phyloP scores from a whole-genome alignment of 1,140 invertebrate species.

The Lordiphosa collinella region DNA sequence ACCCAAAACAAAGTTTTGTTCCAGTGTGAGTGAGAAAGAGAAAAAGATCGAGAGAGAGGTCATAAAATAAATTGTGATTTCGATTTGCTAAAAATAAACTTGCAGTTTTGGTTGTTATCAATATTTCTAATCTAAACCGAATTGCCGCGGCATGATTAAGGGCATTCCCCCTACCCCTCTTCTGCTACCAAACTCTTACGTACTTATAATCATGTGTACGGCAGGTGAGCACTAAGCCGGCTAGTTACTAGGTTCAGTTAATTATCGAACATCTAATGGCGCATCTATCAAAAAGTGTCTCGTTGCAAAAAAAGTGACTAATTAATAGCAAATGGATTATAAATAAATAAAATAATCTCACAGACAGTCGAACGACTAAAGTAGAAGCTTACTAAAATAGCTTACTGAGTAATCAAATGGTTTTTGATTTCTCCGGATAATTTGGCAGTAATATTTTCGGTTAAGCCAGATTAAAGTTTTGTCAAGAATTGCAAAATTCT shows the following conservation, averaged over 20 bases:
- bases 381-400: too few species aligned
- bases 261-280: constrained; percentile 40
- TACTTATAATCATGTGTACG: constrained; percentile 41
- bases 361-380: not conserved
- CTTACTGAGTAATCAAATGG: too few species aligned
- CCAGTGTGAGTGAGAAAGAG: constrained; percentile 28
- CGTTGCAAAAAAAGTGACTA: not conserved
- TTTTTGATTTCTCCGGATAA: too few species aligned
- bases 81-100: constrained; percentile 61
- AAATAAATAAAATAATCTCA: not conserved
- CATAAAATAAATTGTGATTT: constrained; percentile 31
- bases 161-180: constrained; percentile 3
- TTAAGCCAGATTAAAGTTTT: too few species aligned
- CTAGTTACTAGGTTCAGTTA: constrained; percentile 18
- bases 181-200: constrained; percentile 9
- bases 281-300: constrained; percentile 22
- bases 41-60: constrained; percentile 9
- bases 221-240: constrained; percentile 31
- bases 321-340: not conserved
- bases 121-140: constrained; percentile 38
- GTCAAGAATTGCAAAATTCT: too few species aligned
- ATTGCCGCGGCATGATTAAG: constrained; percentile 63
- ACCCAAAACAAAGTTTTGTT: not conserved
- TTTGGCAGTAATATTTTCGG: too few species aligned
- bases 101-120: constrained; percentile 48